phyloP scores from a whole-genome alignment of 2,113 vertebrate genomes.

The Melanocharis versteri region DNA sequence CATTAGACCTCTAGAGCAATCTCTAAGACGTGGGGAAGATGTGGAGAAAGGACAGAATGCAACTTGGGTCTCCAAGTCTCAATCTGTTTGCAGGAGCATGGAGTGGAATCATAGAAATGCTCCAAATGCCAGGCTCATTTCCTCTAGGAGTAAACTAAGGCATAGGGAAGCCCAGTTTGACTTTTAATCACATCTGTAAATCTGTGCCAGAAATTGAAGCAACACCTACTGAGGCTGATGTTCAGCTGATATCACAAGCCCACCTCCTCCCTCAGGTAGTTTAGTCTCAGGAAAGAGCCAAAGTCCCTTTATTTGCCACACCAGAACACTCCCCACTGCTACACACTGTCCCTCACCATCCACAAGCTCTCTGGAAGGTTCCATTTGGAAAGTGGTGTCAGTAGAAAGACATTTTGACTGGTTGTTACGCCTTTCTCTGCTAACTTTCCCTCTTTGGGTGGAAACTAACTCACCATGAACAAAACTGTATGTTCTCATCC shows the following conservation, averaged over 20 bases:
- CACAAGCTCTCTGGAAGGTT: background rate
- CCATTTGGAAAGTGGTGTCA: background rate
- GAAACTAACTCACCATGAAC: background rate
- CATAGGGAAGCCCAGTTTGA: background rate
- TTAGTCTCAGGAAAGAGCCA: background rate
- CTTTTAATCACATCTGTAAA: background rate
- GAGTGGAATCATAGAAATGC: background rate
- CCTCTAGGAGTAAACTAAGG: background rate
- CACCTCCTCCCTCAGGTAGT: background rate
- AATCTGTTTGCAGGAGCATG: background rate
- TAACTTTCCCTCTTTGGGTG: background rate
- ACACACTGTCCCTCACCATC: background rate
- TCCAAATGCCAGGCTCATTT: background rate
- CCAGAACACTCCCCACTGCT: background rate
- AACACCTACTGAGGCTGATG: background rate
- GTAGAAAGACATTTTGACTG: background rate
- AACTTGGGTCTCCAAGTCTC: background rate
- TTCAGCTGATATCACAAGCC: background rate
- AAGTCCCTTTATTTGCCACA: background rate
- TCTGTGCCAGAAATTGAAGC: background rate
- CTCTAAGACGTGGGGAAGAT: background rate
- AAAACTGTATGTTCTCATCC: background rate
- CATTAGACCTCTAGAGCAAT: background rate
- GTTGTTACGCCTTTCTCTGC: background rate
- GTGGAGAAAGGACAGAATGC: background rate